These are phyloP conservation scores for Cheirogaleus medius DNA, from an alignment of 2,113 vertebrate genomes.

Conservation along the genomic window DNA sequence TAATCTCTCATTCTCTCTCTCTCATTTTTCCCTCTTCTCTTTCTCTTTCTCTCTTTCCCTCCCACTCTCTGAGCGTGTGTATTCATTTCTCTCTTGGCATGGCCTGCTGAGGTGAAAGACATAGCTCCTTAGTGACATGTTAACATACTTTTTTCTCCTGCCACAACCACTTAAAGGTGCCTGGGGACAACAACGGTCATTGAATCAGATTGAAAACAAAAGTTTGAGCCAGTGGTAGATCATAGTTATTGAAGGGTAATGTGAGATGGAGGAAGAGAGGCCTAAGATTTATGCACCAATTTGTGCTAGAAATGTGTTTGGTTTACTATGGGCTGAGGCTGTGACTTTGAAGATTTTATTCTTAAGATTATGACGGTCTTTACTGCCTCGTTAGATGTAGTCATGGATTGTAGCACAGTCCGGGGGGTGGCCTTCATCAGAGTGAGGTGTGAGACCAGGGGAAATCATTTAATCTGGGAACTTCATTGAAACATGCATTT, in stretches of 20 bases:
- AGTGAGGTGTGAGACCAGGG: not conserved
- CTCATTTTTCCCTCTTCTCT: conserved; percentile 27
- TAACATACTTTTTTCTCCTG: not conserved
- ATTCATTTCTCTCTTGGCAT: not conserved
- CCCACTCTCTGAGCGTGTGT: not conserved
- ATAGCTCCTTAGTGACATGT: not conserved
- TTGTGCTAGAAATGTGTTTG: not conserved
- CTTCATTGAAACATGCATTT: not conserved
- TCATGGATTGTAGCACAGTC: not conserved
- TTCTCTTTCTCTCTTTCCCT: not conserved
- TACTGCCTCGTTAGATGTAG: not conserved
- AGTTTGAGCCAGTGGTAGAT: not conserved
- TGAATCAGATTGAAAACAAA: not conserved
- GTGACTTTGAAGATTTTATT: conserved; percentile 5
- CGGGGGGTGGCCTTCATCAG: not conserved
- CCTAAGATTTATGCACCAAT: not conserved
- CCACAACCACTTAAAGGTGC: not conserved
- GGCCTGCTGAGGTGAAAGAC: not conserved
- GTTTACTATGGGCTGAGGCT: not conserved
- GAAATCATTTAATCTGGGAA: not conserved
- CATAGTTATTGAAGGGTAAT: not conserved
- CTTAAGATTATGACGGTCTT: not conserved
- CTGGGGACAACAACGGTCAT: not conserved
- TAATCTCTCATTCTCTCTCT: not conserved
- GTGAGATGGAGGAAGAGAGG: not conserved